Conservation (phyloP, 37 sponge, comb jelly and placozoan species). For the Halisarca cf. caerulea region DNA sequence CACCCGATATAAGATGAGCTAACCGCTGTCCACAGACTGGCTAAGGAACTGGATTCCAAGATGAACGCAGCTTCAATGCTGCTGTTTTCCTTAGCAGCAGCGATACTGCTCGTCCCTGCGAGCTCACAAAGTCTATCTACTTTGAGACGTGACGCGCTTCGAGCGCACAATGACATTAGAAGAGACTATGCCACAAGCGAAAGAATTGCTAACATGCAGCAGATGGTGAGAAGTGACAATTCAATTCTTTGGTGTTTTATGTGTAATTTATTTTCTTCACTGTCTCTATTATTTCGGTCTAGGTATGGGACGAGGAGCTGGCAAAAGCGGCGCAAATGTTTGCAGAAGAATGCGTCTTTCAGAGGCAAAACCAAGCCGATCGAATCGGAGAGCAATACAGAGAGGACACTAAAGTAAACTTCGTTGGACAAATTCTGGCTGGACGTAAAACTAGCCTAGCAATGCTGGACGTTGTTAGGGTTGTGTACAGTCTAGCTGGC, state of each 20-base stretch:
- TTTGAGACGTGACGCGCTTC: neutral
- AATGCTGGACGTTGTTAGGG: too few relatives aligned
- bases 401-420: neutral
- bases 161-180: neutral
- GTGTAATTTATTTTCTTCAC: too few relatives aligned
- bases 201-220: neutral
- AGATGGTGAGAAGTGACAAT: neutral
- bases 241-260: too few relatives aligned
- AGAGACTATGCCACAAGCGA: neutral
- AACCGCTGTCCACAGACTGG: too few relatives aligned
- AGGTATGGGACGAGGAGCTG: slow-evolving; percentile 38
- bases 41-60: too few relatives aligned
- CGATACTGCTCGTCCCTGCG: neutral
- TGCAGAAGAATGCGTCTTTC: slow-evolving; percentile 29
- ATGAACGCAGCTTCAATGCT: too few relatives aligned
- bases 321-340: slow-evolving; percentile 32
- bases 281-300: neutral
- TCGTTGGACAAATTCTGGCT: slow-evolving; percentile 17
- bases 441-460: too few relatives aligned
- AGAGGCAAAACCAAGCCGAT: neutral
- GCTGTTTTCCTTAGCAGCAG: too few relatives aligned
- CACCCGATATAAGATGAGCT: too few relatives aligned
- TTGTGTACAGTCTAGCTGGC: too few relatives aligned
- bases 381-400: neutral
- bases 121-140: neutral